phyloP scores from a whole-genome alignment of 2,797 vertebrate species.

The Aeoliscus strigatus region DNA sequence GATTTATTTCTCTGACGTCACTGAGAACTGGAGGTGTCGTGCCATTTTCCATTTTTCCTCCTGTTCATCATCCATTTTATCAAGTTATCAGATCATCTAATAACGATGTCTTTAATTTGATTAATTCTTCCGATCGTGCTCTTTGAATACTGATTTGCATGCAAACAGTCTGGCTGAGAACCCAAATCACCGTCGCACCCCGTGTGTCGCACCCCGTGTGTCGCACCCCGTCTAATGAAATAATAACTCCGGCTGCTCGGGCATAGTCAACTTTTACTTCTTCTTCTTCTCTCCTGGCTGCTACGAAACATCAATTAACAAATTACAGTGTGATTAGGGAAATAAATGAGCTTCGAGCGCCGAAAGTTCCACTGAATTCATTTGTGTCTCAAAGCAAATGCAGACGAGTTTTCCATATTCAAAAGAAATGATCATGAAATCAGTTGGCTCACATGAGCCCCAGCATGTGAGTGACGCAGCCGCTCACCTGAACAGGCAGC shows the following conservation, averaged over 20 bases:
- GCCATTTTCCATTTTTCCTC: conserved; percentile 37
- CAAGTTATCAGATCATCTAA: conserved; percentile 65
- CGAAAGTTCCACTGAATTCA: conserved; percentile 50
- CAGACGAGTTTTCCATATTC: conserved; percentile 53
- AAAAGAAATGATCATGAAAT: conserved; percentile 44
- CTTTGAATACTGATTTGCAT: conserved; percentile 62
- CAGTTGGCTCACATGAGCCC: conserved; percentile 48
- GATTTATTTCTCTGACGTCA: too few species aligned
- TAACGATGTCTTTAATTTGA: conserved; percentile 72
- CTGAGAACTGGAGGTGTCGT: too few species aligned
- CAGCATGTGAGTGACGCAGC: conserved; percentile 21
- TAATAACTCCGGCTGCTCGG: conserved; percentile 59
- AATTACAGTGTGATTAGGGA: conserved; percentile 72
- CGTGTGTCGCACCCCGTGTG: conserved; percentile 37
- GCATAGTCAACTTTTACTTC: conserved; percentile 54
- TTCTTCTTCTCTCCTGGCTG: conserved; percentile 48
- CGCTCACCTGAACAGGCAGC: too few species aligned
- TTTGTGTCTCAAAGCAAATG: conserved; percentile 46
- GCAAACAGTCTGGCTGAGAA: conserved; percentile 54
- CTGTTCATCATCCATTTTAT: conserved; percentile 50
- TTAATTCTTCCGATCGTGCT: conserved; percentile 65
- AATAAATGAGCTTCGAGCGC: conserved; percentile 55
- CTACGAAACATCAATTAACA: conserved; percentile 64
- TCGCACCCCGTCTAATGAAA: conserved; percentile 63
- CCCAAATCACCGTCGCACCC: conserved; percentile 33